Evolutionary conservation across 2,888 invertebrate species (phyloP).

Genomic region (Drosophila melanosoma): DNA sequence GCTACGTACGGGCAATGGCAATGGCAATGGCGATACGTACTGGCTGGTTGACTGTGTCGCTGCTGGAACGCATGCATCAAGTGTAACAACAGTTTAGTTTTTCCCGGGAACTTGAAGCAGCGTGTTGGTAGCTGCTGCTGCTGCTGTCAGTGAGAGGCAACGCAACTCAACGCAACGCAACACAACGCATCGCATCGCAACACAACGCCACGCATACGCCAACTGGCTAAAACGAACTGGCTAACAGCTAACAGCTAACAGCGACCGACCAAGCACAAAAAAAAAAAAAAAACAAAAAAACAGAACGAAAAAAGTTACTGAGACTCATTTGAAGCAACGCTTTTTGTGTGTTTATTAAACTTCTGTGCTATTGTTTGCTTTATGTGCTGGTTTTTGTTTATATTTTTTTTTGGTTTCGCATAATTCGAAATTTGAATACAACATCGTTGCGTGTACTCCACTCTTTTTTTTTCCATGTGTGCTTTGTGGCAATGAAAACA

Average conservation of each 20-base stretch:
- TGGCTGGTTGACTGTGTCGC: conserved; percentile 30
- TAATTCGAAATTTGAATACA: conserved; percentile 13
- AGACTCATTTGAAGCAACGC: conserved; percentile 17
- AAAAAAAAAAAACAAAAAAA: not conserved
- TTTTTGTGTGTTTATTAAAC: conserved; percentile 18
- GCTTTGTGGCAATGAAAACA: not conserved
- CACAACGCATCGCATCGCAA: conserved; percentile 1
- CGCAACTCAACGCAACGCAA: conserved; percentile 10
- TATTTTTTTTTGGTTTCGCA: conserved; percentile 2
- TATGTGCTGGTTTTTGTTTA: conserved; percentile 20
- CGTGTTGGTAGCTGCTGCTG: conserved; percentile 71
- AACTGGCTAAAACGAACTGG: conserved; percentile 5
- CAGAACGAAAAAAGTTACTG: not conserved
- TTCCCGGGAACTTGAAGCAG: conserved; percentile 84
- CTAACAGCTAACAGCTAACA: not conserved
- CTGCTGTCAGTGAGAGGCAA: conserved; percentile 33
- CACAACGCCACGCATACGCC: conserved; percentile 14
- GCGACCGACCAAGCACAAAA: not conserved
- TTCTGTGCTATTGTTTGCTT: conserved; percentile 23
- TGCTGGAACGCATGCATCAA: conserved; percentile 82
- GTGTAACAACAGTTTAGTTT: conserved; percentile 86
- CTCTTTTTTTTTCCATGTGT: conserved; percentile 21
- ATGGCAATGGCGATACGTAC: conserved; percentile 7
- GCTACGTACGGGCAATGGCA: conserved; percentile 13
- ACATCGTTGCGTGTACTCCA: conserved; percentile 13